Evolutionary conservation across 2,888 invertebrate genomes (phyloP), one percentile per base, ranked within the genome.

Genomic region (Pollenia angustigena): DNA sequence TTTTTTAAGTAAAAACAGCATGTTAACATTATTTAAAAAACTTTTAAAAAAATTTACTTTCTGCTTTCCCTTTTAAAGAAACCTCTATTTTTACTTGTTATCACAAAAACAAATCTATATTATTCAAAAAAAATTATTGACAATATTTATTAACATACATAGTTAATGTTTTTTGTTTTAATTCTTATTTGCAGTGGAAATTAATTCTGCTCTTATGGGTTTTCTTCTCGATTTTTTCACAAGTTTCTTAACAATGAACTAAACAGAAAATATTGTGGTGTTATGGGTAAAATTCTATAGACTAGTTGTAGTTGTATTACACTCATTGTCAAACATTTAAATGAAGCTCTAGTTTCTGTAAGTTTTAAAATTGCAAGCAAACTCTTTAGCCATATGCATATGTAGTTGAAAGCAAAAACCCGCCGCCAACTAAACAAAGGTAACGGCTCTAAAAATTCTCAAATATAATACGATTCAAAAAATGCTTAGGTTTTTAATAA

Each of bases 271-370:
- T 75, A 18, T 48, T 58, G 12, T 48, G 7, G 44, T 42, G 46
- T 11, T 64, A 64, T n/a, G 12, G 16, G 10, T 18, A 18, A 64
- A 64, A 11, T 46, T 46, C 46, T 64, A 46, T 18, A 44, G 46
- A 18, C 46, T 44, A 42, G 6, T n/a, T n/a, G 4, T 50, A 14
- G 1, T 50, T 14, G 7, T 52, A n/a, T 14, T 52, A 44, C 14
- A 52, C 46, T 58, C 56, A 42, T 40, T 10, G 68, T 58, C 56
- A 64, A 60, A 75, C 81, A 85, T 85, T 81, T 58, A 85, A 85
- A 76, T 85, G 18, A 76, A 85, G 76, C 75, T 81, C 76, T 81
- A 85, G 80, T 71, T 85, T 81, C 40, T 71, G 6, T 64, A 46
- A 56, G 32, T 32, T 78, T 12, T 44, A 11, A 71, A 23, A 69